A percentile compares a stretch with the other conserved stretches of the same genome.
phyloP scores from a whole-genome alignment of 2,113 vertebrate genomes.

The Gopherus flavomarginatus region DNA sequence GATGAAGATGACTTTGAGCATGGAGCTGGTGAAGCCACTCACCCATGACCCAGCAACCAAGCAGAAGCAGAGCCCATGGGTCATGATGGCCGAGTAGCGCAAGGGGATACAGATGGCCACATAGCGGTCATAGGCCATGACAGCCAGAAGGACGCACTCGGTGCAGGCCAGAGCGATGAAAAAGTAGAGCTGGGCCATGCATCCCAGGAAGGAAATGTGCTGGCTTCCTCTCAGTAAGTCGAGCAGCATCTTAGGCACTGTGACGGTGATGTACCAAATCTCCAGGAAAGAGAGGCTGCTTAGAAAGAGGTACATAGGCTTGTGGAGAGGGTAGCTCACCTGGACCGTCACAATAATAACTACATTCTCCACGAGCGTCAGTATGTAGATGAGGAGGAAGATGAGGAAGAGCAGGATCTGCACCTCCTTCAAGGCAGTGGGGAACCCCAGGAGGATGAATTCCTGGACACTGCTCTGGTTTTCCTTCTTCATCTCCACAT shows the following conservation, averaged over 20 bases:
- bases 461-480: neutral
- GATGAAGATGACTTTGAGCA: conserved; percentile 19
- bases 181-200: conserved; percentile 42
- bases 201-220: conserved; percentile 30
- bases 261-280: conserved; percentile 38
- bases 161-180: conserved; percentile 23
- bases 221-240: neutral
- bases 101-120: conserved; percentile 33
- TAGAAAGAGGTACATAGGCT: conserved; percentile 52
- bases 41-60: conserved; percentile 12
- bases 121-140: conserved; percentile 42
- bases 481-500: neutral
- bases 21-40: neutral
- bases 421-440: neutral
- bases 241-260: conserved; percentile 44
- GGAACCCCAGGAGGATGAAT: conserved; percentile 23
- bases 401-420: conserved; percentile 26
- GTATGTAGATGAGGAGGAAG: conserved; percentile 18
- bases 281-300: conserved; percentile 46
- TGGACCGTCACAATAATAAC: neutral
- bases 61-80: neutral
- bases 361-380: conserved; percentile 30
- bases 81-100: conserved; percentile 14
- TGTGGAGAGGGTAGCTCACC: conserved; percentile 21
- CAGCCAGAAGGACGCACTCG: conserved; percentile 30